Evolutionary conservation across 2,888 invertebrate genomes (phyloP), one percentile per base, ranked within the genome.

Genomic region (Dioctria linearis): DNA sequence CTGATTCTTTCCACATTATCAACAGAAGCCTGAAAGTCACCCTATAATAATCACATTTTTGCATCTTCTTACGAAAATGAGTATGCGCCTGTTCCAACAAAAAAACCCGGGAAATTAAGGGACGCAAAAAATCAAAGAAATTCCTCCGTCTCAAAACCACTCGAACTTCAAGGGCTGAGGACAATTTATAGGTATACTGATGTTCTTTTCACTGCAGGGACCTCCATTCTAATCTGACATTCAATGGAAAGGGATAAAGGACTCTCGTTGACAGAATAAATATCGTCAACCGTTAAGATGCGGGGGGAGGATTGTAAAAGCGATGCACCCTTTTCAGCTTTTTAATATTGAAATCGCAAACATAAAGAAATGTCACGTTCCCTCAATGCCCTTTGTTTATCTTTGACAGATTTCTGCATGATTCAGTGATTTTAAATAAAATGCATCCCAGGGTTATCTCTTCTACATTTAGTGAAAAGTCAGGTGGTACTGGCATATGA

Each of bases 301-400:
- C 4, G 37, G 25, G 25, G 61, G 66, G 66, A n/a, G 11, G 54
- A 46, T 8, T 25, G 25, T 25, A 25, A 11, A 43, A 43, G 40
- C 42, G 66, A 66, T 66, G 66, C 66, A 66, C 40, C 66, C 66
- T 39, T 61, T 61, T 39, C 37, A 39, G 5, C 42, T 66, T 80
- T 80, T 78, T 78, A 80, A 80, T 80, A 80, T 71, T 80, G 76
- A 80, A 80, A 80, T 80, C 80, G 78, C 65, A 80, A 80, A 73
- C 80, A 59, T 51, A 78, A 43, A 40, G 54, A 59, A 42, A 69
- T 78, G 75, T 80, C 75, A 76, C 39, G 76, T 43, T 59, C 39
- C 57, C 57, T 75, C 76, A 75, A 59, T 80, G 25, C 69, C 46
- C 40, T 78, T 39, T 51, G 49, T 59, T 66, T 40, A 66, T 67